Conservation (phyloP, 2,113 vertebrate genomes). For the Panthera leo region DNA sequence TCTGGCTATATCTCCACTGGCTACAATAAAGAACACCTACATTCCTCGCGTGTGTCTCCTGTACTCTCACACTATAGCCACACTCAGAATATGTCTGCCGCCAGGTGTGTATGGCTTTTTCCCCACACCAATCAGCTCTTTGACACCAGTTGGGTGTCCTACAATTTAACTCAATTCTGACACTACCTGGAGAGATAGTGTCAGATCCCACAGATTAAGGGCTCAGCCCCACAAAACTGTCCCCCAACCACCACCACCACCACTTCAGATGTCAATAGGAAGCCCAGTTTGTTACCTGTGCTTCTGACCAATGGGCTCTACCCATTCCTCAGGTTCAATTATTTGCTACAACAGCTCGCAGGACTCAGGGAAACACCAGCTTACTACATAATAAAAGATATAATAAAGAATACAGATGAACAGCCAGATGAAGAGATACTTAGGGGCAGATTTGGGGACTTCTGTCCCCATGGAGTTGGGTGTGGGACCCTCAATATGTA, state of each 20-base stretch:
- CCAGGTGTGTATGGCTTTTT: not conserved
- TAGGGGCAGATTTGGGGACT: not conserved
- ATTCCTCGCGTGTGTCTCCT: not conserved
- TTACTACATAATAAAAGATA: not conserved
- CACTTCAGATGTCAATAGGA: not conserved
- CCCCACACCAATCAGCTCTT: not conserved
- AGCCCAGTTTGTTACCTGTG: not conserved
- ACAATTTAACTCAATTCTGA: not conserved
- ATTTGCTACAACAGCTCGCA: not conserved
- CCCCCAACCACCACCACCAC: not conserved
- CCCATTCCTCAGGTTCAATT: not conserved
- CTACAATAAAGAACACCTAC: not conserved
- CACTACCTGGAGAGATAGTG: not conserved
- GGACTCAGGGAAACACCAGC: not conserved
- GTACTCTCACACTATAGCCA: not conserved
- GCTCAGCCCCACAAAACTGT: not conserved
- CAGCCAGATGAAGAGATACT: not conserved
- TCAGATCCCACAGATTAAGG: not conserved
- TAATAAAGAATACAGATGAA: not conserved
- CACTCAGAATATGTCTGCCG: not conserved
- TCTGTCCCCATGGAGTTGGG: not conserved
- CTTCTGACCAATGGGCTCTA: not conserved
- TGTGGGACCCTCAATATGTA: not conserved
- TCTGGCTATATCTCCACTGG: not conserved
- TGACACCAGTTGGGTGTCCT: not conserved